phyloP scores from a whole-genome alignment of 2,797 vertebrate genomes.

The Phataginus tricuspis region DNA sequence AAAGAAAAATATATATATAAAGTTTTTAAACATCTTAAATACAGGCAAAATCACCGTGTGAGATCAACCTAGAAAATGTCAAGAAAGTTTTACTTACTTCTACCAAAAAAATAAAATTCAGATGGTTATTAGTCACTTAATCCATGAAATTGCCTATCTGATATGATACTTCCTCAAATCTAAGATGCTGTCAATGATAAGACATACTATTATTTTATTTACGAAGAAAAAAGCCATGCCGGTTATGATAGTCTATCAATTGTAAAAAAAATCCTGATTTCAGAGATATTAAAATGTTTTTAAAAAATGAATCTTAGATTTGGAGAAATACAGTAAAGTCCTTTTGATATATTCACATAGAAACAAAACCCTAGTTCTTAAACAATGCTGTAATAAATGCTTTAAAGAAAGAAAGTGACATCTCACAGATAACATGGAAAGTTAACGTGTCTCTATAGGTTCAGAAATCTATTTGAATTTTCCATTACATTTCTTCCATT shows the following conservation, averaged over 20 bases:
- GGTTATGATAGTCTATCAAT: not conserved
- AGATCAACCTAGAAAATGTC: conserved; percentile 82
- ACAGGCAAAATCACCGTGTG: conserved; percentile 76
- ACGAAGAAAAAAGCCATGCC: not conserved
- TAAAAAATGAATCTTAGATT: not conserved
- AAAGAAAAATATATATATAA: conserved; percentile 43
- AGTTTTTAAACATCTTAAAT: conserved; percentile 78
- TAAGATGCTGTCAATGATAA: conserved; percentile 26
- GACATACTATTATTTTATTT: conserved; percentile 1
- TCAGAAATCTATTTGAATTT: conserved; percentile 83
- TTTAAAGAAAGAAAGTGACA: conserved; percentile 75
- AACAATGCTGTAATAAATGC: conserved; percentile 74
- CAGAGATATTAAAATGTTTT: conserved; percentile 41
- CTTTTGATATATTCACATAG: conserved; percentile 47
- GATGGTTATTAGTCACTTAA: conserved; percentile 81
- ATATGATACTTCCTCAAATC: conserved; percentile 23
- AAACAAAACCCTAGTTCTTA: conserved; percentile 71
- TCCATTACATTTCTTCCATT: conserved; percentile 64
- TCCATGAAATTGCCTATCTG: conserved; percentile 67
- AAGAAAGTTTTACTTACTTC: conserved; percentile 59
- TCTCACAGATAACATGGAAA: conserved; percentile 80
- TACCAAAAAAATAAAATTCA: conserved; percentile 47
- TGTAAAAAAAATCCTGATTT: conserved; percentile 34
- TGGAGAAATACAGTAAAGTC: conserved; percentile 68
- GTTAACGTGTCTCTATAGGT: conserved; percentile 80